These are phyloP conservation scores for Hirtodrosophila histrioides DNA, from an alignment of 2,888 invertebrate species.

Conservation along the genomic window DNA sequence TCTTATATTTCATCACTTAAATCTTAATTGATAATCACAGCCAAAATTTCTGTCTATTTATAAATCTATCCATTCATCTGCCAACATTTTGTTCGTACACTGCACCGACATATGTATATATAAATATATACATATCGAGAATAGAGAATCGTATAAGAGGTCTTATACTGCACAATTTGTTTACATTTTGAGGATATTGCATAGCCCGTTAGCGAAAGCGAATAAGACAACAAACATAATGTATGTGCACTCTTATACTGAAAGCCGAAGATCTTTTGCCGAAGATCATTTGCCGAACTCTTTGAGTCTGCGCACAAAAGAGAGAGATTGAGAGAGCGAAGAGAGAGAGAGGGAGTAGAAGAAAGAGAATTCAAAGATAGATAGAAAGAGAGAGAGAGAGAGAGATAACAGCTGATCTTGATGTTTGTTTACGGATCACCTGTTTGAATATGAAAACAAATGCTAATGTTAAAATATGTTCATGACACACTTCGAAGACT, in stretches of 20 bases:
- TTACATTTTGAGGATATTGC: conserved; percentile 50
- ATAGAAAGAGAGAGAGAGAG: neutral
- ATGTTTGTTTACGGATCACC: conserved; percentile 50
- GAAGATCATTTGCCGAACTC: conserved; percentile 20
- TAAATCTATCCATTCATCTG: conserved; percentile 58
- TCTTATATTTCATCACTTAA: conserved; percentile 67
- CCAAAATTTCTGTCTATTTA: conserved; percentile 56
- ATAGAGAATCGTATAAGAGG: conserved; percentile 51
- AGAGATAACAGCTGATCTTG: conserved; percentile 48
- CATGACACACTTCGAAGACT: conserved; percentile 48
- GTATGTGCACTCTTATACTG: conserved; percentile 53
- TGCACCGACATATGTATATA: conserved; percentile 65
- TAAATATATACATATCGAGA: conserved; percentile 5
- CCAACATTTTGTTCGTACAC: conserved; percentile 40
- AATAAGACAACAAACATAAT: conserved; percentile 13
- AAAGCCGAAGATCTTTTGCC: conserved; percentile 18
- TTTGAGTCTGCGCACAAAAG: conserved; percentile 43
- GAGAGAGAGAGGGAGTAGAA: neutral
- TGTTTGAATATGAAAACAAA: conserved; percentile 30
- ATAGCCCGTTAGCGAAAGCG: conserved; percentile 15
- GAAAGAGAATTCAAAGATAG: neutral
- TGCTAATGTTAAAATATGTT: conserved; percentile 17
- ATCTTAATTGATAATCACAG: conserved; percentile 63
- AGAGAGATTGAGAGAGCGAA: conserved; percentile 4
- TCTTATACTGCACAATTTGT: conserved; percentile 43